Conservation (phyloP, 2,113 vertebrate species). For the Empidonax traillii region DNA sequence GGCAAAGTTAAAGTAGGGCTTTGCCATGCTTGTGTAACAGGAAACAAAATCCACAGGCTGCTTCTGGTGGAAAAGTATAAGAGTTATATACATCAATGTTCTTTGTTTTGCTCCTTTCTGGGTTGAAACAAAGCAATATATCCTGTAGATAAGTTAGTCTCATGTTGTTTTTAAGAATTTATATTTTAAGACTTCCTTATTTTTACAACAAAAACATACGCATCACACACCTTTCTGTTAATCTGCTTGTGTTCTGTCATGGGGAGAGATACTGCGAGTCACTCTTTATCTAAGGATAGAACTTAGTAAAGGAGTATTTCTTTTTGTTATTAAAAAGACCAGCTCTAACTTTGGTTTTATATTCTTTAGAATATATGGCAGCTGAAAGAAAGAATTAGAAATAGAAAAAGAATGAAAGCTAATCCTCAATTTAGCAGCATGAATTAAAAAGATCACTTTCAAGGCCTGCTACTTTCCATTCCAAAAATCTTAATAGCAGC, state of each 20-base stretch:
- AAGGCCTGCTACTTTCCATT: slow-evolving; percentile 1
- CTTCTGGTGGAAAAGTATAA: background rate
- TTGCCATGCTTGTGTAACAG: background rate
- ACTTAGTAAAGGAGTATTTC: background rate
- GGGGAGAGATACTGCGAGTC: background rate
- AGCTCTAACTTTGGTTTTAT: background rate
- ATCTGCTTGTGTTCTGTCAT: background rate
- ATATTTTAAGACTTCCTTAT: background rate
- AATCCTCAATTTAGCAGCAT: slow-evolving; percentile 28
- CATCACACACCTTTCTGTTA: background rate
- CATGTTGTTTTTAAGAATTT: background rate
- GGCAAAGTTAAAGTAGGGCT: background rate
- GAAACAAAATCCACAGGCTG: background rate
- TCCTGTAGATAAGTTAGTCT: background rate
- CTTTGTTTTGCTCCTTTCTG: background rate
- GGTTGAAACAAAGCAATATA: background rate
- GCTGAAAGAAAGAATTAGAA: background rate
- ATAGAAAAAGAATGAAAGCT: background rate
- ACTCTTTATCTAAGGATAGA: background rate
- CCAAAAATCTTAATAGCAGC: background rate
- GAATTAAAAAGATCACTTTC: slow-evolving; percentile 8
- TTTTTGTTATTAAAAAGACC: background rate
- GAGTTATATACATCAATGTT: rapidly evolving
- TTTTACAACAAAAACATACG: background rate
- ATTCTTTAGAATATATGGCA: background rate